A percentile compares a stretch with the other conserved stretches of the same genome.
These are phyloP conservation scores for Crocallis elinguaria DNA, from an alignment of 2,888 invertebrate genomes.

Conservation along the genomic window DNA sequence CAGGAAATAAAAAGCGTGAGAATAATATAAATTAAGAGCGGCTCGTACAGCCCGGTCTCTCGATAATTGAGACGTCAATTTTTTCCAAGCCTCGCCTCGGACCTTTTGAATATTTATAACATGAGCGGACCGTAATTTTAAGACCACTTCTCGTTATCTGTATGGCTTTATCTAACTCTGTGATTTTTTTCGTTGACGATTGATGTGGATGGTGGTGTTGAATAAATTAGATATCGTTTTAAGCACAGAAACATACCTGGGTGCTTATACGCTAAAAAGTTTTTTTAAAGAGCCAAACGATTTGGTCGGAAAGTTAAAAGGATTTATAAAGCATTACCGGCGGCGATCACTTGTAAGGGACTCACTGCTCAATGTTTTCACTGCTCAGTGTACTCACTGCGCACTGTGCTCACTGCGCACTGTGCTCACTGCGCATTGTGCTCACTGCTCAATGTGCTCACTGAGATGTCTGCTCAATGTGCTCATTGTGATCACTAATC, in stretches of 20 bases:
- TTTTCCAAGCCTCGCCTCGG: conserved; percentile 64
- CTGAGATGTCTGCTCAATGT: too few relatives aligned
- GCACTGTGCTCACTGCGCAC: too few relatives aligned
- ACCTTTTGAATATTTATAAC: conserved; percentile 81
- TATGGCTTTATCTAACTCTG: conserved; percentile 63
- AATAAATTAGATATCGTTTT: conserved; percentile 5
- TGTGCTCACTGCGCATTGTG: too few relatives aligned
- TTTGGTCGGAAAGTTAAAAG: too few relatives aligned
- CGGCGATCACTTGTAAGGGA: too few relatives aligned
- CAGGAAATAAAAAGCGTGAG: conserved; percentile 81
- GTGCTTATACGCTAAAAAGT: not conserved
- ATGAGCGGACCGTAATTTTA: conserved; percentile 74
- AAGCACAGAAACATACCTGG: not conserved
- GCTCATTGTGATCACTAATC: too few relatives aligned
- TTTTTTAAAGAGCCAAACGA: too few relatives aligned
- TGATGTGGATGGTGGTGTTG: conserved; percentile 25
- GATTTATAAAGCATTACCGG: too few relatives aligned
- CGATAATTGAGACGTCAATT: conserved; percentile 84
- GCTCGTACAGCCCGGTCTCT: conserved; percentile 43
- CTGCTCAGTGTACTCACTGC: too few relatives aligned
- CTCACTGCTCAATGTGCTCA: too few relatives aligned
- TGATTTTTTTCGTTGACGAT: conserved; percentile 45
- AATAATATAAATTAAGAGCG: conserved; percentile 78
- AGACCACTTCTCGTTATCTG: conserved; percentile 77
- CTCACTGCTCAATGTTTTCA: too few relatives aligned